Conservation (phyloP, 2,113 vertebrate genomes). For the Gallinago paraguaiae region DNA sequence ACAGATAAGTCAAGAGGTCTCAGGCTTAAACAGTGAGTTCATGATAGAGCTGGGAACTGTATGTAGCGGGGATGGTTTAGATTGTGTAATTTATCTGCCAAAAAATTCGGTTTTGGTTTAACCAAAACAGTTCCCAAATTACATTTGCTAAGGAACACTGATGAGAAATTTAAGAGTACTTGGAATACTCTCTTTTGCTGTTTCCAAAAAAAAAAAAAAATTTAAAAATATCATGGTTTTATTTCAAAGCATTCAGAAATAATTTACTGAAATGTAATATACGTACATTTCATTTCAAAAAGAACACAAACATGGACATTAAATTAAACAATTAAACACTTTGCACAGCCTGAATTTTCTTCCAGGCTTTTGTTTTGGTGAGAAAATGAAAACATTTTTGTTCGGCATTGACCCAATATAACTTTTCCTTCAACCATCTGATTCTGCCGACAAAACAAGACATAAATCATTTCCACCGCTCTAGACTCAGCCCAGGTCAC, state of each 20-base stretch:
- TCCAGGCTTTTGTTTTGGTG: conserved; percentile 35
- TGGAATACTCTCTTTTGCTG: not conserved
- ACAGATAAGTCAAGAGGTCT: not conserved
- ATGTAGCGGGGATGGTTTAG: not conserved
- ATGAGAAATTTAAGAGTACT: not conserved
- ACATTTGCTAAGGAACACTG: not conserved
- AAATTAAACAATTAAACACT: conserved; percentile 35
- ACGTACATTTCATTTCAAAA: not conserved
- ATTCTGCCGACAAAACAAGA: conserved; percentile 1
- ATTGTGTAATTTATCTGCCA: not conserved
- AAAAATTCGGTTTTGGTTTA: not conserved
- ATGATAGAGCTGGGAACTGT: not conserved
- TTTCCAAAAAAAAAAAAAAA: conserved; percentile 10
- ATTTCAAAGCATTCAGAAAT: conserved; percentile 14
- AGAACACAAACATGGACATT: not conserved
- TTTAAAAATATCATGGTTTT: not conserved
- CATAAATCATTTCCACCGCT: not conserved
- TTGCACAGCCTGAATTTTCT: not conserved
- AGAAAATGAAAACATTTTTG: conserved; percentile 39
- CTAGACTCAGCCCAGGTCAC: not conserved
- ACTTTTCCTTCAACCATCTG: conserved; percentile 13
- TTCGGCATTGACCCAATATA: conserved; percentile 1
- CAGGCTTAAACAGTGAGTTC: not conserved
- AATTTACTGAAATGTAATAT: conserved; percentile 23
- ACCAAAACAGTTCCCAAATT: not conserved